Evolutionary conservation across 1,140 invertebrate genomes (phyloP).

Genomic region (Asobara japonica): DNA sequence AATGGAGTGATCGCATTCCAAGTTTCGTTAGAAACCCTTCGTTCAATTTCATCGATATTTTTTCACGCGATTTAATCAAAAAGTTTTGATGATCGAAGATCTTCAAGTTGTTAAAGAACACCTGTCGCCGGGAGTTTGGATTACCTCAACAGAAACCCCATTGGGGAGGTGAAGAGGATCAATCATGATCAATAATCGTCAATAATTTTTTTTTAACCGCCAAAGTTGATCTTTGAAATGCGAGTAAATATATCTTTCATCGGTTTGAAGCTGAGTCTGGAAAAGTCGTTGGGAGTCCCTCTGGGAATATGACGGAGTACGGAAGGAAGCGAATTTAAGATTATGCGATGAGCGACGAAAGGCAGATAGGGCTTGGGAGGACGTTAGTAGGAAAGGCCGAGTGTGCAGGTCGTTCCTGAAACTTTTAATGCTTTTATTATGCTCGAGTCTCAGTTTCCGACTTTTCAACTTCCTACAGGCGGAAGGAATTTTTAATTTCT

Average conservation of each 20-base stretch:
- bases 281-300: not conserved
- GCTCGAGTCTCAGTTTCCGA: slow-evolving; percentile 27
- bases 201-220: not conserved
- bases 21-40: too few relatives aligned
- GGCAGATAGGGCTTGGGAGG: slow-evolving; percentile 17
- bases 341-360: slow-evolving; percentile 29
- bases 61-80: too few relatives aligned
- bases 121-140: too few relatives aligned
- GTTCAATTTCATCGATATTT: too few relatives aligned
- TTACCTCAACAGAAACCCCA: too few relatives aligned
- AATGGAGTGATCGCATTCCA: too few relatives aligned
- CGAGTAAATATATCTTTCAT: not conserved
- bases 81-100: too few relatives aligned
- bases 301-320: slow-evolving; percentile 8
- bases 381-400: slow-evolving; percentile 12
- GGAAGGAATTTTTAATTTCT: slow-evolving; percentile 46
- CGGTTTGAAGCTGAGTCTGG: not conserved
- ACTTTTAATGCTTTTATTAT: slow-evolving; percentile 42
- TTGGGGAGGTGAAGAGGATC: too few relatives aligned
- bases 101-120: too few relatives aligned
- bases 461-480: slow-evolving; percentile 30
- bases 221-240: not conserved
- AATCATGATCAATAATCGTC: too few relatives aligned
- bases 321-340: slow-evolving; percentile 19
- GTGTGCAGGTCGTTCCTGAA: slow-evolving; percentile 23